Base-by-base conservation (phyloP, 2,113 vertebrate species). In the Takifugu flavidus region DNA sequence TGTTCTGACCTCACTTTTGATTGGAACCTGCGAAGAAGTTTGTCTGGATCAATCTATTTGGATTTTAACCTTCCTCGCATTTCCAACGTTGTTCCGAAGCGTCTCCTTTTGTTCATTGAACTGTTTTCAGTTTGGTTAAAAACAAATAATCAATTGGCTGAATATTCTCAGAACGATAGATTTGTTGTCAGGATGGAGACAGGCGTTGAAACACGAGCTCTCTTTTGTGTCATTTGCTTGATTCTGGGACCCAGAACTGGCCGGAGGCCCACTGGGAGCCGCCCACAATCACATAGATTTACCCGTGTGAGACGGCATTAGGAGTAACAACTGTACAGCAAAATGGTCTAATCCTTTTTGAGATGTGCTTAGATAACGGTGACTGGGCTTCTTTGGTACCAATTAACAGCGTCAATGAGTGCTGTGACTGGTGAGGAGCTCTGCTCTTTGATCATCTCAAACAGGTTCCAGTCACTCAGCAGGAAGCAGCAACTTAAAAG, bases 321-420 rank as follows among this genome's bases (percentile, higher is more conserved):
- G 55, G 69, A 82, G 84, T 69, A 78, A 82, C 75, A 88, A 82
- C 77, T 74, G 77, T 68, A 75, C 61, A 74, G 77, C 83, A 82
- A 86, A 87, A 80, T 70, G 73, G 57, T 79, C 50, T 85, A 80
- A 85, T 84, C 75, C 63, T 51, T 67, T 82, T 34, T 79, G 57
- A 75, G 80, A 85, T 61, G 70, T 53, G 63, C 78, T 81, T 68
- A 70, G 75, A 85, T 72, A 80, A 87, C 83, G 80, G 80, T 57
- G 61, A 50, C 62, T 68, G 75, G 61, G 74, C 84, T 80, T 82
- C 64, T 60, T 79, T 61, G 13, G 63, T 55, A 73, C 71, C 85
- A 89, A 89, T 87, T 87, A 84, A 76, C 51, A 53, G 72, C 66
- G 80, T 82, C 79, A 68, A 31, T 53, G 73, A 77, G 65, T 70